These are phyloP conservation scores for Macrocentrus cingulum DNA, from an alignment of 1,140 invertebrate genomes.

Conservation along the genomic window DNA sequence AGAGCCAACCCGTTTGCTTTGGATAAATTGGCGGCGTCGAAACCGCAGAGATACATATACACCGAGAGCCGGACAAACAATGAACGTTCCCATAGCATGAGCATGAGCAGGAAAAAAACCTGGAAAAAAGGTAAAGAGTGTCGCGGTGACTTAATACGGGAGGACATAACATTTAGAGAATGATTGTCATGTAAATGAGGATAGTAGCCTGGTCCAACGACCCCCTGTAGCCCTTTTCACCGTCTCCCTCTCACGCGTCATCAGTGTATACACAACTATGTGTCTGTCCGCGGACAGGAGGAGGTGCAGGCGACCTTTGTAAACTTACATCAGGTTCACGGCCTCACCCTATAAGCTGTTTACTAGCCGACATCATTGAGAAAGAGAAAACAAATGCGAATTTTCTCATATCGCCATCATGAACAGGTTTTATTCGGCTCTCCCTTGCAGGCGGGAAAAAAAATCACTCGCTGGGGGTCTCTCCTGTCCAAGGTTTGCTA, in stretches of 20 bases:
- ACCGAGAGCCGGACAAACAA: not conserved
- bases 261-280: conserved; percentile 21
- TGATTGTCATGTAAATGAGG: conserved; percentile 29
- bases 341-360: conserved; percentile 40
- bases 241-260: conserved; percentile 10
- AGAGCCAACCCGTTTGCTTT: conserved; percentile 6
- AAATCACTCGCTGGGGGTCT: conserved; percentile 50
- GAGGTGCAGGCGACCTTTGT: conserved; percentile 21
- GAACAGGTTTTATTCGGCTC: no score
- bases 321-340: conserved; percentile 46
- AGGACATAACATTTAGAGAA: conserved; percentile 29
- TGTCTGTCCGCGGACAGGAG: conserved; percentile 2
- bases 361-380: conserved; percentile 2
- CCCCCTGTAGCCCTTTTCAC: conserved; percentile 21
- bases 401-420: conserved; percentile 45
- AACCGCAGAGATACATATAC: conserved; percentile 10
- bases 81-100: not conserved
- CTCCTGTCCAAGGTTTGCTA: conserved; percentile 31
- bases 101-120: conserved; percentile 8
- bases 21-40: no score
- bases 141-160: conserved; percentile 30
- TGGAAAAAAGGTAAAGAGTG: conserved; percentile 22
- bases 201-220: conserved; percentile 26
- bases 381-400: conserved; percentile 19
- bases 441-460: no score